Base-by-base conservation (phyloP, 1,140 invertebrate species). In the Batillaria attramentaria region DNA sequence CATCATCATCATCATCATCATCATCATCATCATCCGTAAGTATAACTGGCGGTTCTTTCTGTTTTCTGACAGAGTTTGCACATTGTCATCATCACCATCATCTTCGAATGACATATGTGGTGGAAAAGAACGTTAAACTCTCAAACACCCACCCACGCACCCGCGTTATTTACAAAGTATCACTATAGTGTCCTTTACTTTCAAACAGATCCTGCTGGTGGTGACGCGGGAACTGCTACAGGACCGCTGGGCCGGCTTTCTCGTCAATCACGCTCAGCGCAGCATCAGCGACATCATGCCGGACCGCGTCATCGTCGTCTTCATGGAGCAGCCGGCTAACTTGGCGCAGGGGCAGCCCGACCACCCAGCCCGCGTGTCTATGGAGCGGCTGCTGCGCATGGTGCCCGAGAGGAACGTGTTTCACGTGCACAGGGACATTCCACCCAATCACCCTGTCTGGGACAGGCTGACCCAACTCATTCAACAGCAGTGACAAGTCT, bases 331-430 rank as follows among this genome's bases (percentile, higher is more conserved):
- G n/a, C n/a, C n/a, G n/a, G n/a, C n/a, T n/a, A n/a, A n/a, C n/a
- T 31, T 70, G 33, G 68, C 43, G 8, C 41, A 70, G 39, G 57
- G n/a, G 57, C 66, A 8, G 4, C 39, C 24, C 68, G 62, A 5
- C 3, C 2, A 10, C 37, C 41, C 39, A 3, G 24, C 20, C 24
- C 43, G 43, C 41, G 41, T 8, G 24, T 43, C 68, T 13, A 39
- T 70, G 68, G 68, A 43, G 20, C n/a, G 6, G 68, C 68, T 70
- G 42, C 39, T 70, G 68, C 68, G 68, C 20, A 70, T 46, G 41
- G 39, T 46, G 0, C 41, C 41, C n/a, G 24, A 70, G 68, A 8
- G 41, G 4, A 70, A 70, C 68, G 68, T 70, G 24, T 8, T 70
- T 5, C 39, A 70, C 68, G 39, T 70, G 24, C 68, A 39, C 6